A percentile compares a stretch with the other conserved stretches of the same genome.
Conservation (phyloP, 2,113 vertebrate genomes). For the Climacteris rufus region DNA sequence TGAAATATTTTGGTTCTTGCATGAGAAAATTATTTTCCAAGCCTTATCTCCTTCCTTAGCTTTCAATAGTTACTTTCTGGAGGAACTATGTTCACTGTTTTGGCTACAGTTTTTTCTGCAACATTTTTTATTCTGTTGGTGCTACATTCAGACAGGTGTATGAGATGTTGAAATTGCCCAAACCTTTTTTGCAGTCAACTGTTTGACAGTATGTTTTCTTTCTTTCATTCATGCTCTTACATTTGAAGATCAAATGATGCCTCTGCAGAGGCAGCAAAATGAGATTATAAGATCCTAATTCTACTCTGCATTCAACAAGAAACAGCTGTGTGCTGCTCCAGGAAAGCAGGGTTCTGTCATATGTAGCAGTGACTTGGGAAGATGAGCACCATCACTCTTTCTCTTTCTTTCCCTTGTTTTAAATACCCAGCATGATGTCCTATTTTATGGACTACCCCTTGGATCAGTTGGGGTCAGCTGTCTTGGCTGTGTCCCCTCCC, state of each 20-base stretch:
- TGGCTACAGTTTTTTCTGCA: neutral
- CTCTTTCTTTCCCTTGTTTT: neutral
- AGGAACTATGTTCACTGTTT: neutral
- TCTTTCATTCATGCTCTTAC: neutral
- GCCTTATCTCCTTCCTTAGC: neutral
- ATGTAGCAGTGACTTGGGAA: rapidly evolving
- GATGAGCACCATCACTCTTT: neutral
- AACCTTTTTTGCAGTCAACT: neutral
- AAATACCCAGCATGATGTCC: neutral
- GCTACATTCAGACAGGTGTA: neutral
- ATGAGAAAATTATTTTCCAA: neutral
- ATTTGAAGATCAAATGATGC: neutral
- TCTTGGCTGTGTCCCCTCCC: neutral
- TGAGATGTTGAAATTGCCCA: neutral
- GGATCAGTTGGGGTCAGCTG: neutral
- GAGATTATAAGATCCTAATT: neutral
- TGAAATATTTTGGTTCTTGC: neutral
- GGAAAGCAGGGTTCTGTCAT: rapidly evolving
- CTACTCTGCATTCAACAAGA: neutral
- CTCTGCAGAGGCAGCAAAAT: neutral
- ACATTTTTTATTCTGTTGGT: neutral
- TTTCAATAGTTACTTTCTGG: neutral
- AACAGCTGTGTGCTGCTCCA: neutral
- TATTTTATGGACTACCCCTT: neutral
- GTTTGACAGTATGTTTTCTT: neutral